Evolutionary conservation across 2,797 vertebrate species (phyloP).

Genomic region (Arnoldichthys spilopterus): DNA sequence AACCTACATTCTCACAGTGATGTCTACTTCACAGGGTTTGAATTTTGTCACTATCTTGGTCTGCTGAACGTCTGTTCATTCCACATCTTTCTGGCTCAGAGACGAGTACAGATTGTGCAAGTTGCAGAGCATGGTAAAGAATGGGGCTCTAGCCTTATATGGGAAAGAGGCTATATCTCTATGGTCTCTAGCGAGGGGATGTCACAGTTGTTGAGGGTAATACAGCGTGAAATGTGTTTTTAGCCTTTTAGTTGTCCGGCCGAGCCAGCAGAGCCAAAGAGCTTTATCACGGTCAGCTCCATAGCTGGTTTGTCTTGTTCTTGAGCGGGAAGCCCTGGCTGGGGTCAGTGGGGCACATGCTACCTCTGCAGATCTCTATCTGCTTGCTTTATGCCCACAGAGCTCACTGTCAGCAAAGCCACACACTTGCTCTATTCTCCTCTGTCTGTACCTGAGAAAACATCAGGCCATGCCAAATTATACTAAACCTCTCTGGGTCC

Average conservation of each 20-base stretch:
- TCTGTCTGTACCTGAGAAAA: slow-evolving; percentile 3
- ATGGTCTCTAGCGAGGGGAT: slow-evolving; percentile 55
- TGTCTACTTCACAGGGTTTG: neutral
- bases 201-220: slow-evolving; percentile 60
- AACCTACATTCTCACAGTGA: neutral
- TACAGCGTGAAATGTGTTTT: slow-evolving; percentile 76
- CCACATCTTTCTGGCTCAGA: neutral
- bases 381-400: slow-evolving; percentile 65
- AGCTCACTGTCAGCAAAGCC: slow-evolving; percentile 51
- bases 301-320: slow-evolving; percentile 62
- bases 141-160: slow-evolving; percentile 21
- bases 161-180: slow-evolving; percentile 34
- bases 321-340: slow-evolving; percentile 56
- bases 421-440: slow-evolving; percentile 22
- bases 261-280: slow-evolving; percentile 65
- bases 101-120: neutral
- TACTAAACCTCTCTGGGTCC: neutral
- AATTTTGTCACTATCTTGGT: neutral
- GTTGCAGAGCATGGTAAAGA: neutral
- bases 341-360: slow-evolving; percentile 69
- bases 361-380: slow-evolving; percentile 79
- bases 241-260: slow-evolving; percentile 66
- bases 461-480: neutral
- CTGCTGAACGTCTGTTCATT: neutral
- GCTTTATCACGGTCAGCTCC: slow-evolving; percentile 64